Evolutionary conservation across 2,888 invertebrate genomes (phyloP).

Genomic region (Druceiella hillmani): DNA sequence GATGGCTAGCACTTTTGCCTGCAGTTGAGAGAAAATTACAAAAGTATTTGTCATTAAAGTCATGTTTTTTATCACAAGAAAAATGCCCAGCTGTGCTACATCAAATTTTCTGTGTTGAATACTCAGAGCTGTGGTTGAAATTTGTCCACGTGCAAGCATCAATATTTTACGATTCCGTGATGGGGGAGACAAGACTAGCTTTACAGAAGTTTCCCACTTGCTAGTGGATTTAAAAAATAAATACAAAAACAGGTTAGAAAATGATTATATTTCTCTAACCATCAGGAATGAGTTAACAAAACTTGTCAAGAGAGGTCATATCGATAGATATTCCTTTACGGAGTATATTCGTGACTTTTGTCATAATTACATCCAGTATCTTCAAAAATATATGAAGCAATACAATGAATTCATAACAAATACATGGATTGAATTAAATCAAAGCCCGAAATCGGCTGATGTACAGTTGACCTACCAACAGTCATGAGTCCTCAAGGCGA

Average conservation of each 20-base stretch:
- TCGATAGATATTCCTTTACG: slow-evolving; percentile 4
- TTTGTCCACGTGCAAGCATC: too few species aligned
- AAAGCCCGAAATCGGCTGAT: slow-evolving; percentile 9
- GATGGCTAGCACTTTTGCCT: too few species aligned
- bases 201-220: slow-evolving; percentile 2
- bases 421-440: slow-evolving; percentile 10
- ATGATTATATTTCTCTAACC: slow-evolving; percentile 9
- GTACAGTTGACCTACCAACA: slow-evolving; percentile 11
- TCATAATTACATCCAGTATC: too few species aligned
- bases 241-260: slow-evolving; percentile 5
- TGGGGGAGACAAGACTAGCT: background rate
- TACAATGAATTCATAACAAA: slow-evolving; percentile 6
- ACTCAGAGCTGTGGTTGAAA: too few species aligned
- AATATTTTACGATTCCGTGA: background rate
- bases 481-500: slow-evolving; percentile 9
- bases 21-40: too few species aligned
- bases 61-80: too few species aligned
- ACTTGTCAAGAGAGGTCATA: slow-evolving; percentile 4
- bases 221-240: slow-evolving; percentile 5
- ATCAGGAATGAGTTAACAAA: slow-evolving; percentile 9
- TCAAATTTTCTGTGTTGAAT: too few species aligned
- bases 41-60: too few species aligned
- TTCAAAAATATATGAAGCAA: slow-evolving; percentile 7
- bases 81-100: too few species aligned
- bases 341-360: slow-evolving; percentile 5